Base-by-base conservation (phyloP, 1,140 invertebrate species). In the Odontomachus brunneus region DNA sequence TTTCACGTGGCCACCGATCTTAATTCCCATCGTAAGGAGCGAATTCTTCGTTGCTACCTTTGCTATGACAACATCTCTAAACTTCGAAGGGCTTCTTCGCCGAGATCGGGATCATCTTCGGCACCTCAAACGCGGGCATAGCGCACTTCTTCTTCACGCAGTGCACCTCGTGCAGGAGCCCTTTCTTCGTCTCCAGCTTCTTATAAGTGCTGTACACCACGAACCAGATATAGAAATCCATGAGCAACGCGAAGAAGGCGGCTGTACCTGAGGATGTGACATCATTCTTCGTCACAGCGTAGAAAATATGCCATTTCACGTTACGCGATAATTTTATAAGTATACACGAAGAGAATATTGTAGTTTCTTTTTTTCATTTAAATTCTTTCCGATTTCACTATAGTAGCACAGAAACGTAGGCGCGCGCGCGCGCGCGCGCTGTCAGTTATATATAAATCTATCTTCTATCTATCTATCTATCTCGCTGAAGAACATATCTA, bases 181-280 rank as follows among this genome's bases (percentile, higher is more conserved):
- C 92, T 60, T 93, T 93, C 55, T 94, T 94, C 0, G 90, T 89
- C 51, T 93, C 93, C 9, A 94, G 83, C 81, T 89, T 91, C 73
- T 92, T 92, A 84, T 95, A 95, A 33, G 93, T 93, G 62, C 94
- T 95, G 74, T 95, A 95, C 0, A 95, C 94, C 1, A 94, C 93
- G 19, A 95, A 91, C 94, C 94, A 95, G 53, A 94, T 84, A 85
- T 94, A 95, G 67, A 94, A 91, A 51, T 91, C 93, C 24, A 93
- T 66, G 14, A 89, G 88, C 63, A 92, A 88, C 22, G 92, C 65
- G n/a, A 91, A 71, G 5, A 93, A 71, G 12, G 92, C 84, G 55
- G 92, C 51, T 4, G 93, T 71, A 60, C 92, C 93, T 94, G 60
- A 15, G 90, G 90, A 44, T 48, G 29, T n/a, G n/a, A n/a, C 29